Evolutionary conservation across 2,113 vertebrate genomes (phyloP), one percentile per base, ranked within the genome.

Genomic region (Oceanodroma tethys): DNA sequence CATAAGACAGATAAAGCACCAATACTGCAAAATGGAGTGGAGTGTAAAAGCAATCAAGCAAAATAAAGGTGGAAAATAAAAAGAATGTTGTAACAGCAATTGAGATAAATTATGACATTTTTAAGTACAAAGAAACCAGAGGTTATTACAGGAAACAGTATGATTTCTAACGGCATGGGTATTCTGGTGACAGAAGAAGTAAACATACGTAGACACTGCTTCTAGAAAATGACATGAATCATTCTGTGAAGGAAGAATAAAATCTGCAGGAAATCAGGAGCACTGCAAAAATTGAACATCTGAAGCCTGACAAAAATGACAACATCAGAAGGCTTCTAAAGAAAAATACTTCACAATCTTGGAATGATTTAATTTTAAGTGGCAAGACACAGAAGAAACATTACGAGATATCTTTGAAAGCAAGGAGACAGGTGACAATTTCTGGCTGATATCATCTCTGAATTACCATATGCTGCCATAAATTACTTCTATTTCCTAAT

Each of bases 221-320:
- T 67, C 76, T 85, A 92, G 80, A 89, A 95, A 93, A 71, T 84
- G 63, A 88, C 52, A 81, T 48, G 7, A 92, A 84, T 91, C 75
- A 92, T 84, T 81, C 90, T 79, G 59, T 13, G 48, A 81, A 89
- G 66, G 70, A 86, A 92, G 94, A 93, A 88, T 66, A 74, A 95
- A 95, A 95, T 71, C 90, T 84, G 59, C 65, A 95, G 88, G 86
- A 96, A 95, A 92, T 20, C 52, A 26, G 3, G 56, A 95, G 14
- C 67, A 47, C 42, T 84, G 88, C 72, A 95, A 86, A 88, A 95
- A 84, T 0, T 74, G 68, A 76, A 95, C 82, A 88, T 90, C 59
- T 95, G 90, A 97, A 93, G 80, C 79, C 67, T 93, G 95, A 93
- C 74, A 94, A 94, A 96, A 96, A 74, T 90, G 81, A 96, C 91